phyloP scores from a whole-genome alignment of 2,797 vertebrate genomes.

The Ara ararauna region DNA sequence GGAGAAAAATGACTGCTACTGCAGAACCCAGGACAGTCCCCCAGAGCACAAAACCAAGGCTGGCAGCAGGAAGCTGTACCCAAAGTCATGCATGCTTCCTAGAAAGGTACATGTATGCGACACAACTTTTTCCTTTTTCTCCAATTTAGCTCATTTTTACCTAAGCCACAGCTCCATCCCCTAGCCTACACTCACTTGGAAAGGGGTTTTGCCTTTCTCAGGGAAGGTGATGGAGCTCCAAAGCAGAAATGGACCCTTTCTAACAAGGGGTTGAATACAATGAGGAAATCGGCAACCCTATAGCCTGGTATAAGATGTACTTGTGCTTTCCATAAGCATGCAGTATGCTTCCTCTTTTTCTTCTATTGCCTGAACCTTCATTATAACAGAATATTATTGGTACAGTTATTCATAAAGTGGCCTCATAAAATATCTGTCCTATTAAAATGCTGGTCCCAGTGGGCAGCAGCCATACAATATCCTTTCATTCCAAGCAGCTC shows the following conservation, averaged over 20 bases:
- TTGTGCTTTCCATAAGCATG: not conserved
- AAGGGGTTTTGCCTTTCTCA: not conserved
- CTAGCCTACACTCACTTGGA: not conserved
- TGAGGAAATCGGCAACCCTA: not conserved
- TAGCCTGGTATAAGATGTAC: not conserved
- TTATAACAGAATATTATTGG: not conserved
- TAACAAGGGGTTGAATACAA: not conserved
- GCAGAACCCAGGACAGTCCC: no score
- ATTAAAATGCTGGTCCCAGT: not conserved
- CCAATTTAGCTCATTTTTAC: not conserved
- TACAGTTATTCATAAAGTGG: not conserved
- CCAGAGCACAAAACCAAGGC: not conserved
- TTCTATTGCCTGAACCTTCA: not conserved
- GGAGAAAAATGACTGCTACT: no score
- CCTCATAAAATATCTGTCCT: not conserved
- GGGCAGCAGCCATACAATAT: not conserved
- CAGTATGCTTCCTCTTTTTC: not conserved
- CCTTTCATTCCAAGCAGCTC: not conserved
- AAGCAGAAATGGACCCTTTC: not conserved
- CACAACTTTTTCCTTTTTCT: not conserved
- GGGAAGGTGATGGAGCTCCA: not conserved
- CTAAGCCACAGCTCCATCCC: not conserved
- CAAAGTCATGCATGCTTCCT: rapidly evolving
- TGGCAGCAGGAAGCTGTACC: not conserved
- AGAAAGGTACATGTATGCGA: rapidly evolving